Base-by-base conservation (phyloP, 2,888 invertebrate species). In the Allygus modestus region DNA sequence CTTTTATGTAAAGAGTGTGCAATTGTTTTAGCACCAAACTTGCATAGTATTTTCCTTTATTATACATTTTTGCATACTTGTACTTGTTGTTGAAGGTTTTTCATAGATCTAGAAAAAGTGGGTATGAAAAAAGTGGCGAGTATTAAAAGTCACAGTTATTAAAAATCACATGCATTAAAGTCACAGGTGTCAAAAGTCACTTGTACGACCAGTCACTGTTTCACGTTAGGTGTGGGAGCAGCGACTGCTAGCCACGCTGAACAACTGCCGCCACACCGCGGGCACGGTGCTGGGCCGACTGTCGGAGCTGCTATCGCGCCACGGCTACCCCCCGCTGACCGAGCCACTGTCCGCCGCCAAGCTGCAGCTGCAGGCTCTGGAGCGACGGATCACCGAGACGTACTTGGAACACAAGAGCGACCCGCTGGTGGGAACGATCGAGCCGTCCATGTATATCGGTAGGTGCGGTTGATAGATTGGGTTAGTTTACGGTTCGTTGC, bases 381-480 rank as follows among this genome's bases (percentile, higher is more conserved):
- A 90, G 84, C 88, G 89, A 41, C 88, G 88, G 7, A 94, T 97
- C 84, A 92, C 96, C 17, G 96, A 97, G 88, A 95, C 95, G 0
- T 97, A 96, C 89, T 92, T 97, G 79, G 98, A 98, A 90, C 95
- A 96, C 89, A 98, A 98, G 89, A 96, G 97, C 69, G 98, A 98
- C 91, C 98, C 98, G 0, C 92, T 99, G 15, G 97, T 98, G 31
- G 98, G 98, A n/a, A 97, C 96, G 7, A 97, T 99, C 86, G 98
- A 99, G 90, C 97, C 97, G 7, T 97, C 97, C 86, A 98, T 99
- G 98, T 98, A 98, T 90, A 92, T 97, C 89, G 98, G 97, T 0
- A 20, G 9, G 75, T 15, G 17, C n/a, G n/a, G n/a, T n/a, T n/a
- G n/a, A n/a, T n/a, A n/a, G n/a, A n/a, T n/a, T n/a, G n/a, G n/a